Conservation (phyloP, 1,140 invertebrate species). For the Battus philenor region DNA sequence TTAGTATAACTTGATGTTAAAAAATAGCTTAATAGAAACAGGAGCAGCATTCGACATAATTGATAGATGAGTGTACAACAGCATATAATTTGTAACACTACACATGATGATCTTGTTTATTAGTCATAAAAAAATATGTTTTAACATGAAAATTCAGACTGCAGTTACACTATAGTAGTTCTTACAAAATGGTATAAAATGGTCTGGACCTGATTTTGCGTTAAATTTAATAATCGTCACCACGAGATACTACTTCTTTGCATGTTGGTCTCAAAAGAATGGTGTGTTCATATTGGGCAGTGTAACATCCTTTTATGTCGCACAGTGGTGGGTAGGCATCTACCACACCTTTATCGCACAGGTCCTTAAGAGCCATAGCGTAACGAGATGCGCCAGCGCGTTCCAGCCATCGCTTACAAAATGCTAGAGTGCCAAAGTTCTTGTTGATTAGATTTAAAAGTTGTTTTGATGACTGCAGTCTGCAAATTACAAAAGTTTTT, state of each 20-base stretch:
- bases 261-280: conserved; percentile 98
- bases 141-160: too few relatives aligned
- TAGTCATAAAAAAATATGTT: too few relatives aligned
- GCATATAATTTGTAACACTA: too few relatives aligned
- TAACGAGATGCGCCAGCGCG: conserved; percentile 97
- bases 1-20: too few relatives aligned
- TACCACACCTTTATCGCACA: conserved; percentile 97
- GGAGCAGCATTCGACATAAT: too few relatives aligned
- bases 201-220: too few relatives aligned
- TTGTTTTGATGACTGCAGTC: conserved; percentile 93
- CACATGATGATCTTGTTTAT: too few relatives aligned
- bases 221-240: conserved; percentile 93
- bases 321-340: conserved; percentile 99
- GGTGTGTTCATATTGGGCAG: conserved; percentile 99
- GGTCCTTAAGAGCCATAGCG: conserved; percentile 98
- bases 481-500: conserved; percentile 40
- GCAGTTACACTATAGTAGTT: neutral
- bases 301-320: conserved; percentile 98
- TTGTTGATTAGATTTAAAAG: conserved; percentile 97
- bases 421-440: conserved; percentile 98
- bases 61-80: too few relatives aligned
- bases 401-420: conserved; percentile 99
- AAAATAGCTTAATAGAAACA: too few relatives aligned
- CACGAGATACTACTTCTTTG: conserved; percentile 98
- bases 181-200: conserved; percentile 3